Evolutionary conservation across 2,888 invertebrate species (phyloP), one percentile per base, ranked within the genome.

Genomic region (Brachyptera putata): DNA sequence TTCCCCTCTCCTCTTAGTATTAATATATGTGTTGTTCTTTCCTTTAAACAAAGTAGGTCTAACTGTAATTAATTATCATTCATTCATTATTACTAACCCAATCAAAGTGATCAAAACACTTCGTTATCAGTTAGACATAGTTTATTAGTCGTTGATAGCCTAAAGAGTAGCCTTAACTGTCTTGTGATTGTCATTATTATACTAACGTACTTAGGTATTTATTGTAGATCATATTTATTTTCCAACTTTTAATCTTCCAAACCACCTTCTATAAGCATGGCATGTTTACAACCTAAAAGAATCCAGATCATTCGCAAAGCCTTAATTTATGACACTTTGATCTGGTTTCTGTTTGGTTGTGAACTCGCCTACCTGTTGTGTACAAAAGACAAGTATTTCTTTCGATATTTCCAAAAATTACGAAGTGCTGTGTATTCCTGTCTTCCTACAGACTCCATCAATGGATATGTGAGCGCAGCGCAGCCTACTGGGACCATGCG

Each of bases 121-220:
- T 34, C 53, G 53, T 53, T 53, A 53, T 21, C 7, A 36, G 21
- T 53, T 53, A 53, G 53, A 53, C 43, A 53, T 53, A 53, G 53
- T 53, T 34, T 53, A 53, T 53, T 53, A 53, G 53, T 36, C 53
- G 53, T 53, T 53, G 24, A 36, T 14, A 34, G 37, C 37, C n/a
- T n/a, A 41, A 41, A 11, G 53, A 36, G 53, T 53, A 53, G 34
- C 53, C 53, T 53, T 53, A 36, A 50, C 24, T 53, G 53, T 53
- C 34, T 36, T 53, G 53, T 53, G 53, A 53, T 50, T 53, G 53
- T 53, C 18, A 43, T 43, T 43, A 34, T 7, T 30, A 7, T 30
- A 30, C 30, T 30, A 30, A 30, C 30, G 30, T 30, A 11, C 11
- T 30, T 30, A 30, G 30, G 30, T 30, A 30, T n/a, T n/a, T n/a